phyloP scores from a whole-genome alignment of 1,140 invertebrate species.

The Protaetia brevitarsis region DNA sequence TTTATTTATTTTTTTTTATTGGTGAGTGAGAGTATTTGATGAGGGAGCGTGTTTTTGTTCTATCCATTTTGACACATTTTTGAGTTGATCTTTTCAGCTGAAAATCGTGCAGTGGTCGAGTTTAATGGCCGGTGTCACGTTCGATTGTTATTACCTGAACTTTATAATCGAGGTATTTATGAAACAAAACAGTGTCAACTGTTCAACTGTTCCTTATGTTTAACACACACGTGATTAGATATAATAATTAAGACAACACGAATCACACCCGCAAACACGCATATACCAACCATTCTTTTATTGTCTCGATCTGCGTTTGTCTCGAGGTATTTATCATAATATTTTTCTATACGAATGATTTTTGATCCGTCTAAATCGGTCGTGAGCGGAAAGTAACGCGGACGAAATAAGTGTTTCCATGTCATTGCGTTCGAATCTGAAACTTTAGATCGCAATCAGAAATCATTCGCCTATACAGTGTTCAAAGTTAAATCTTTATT shows the following conservation, averaged over 20 bases:
- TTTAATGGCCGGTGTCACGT: constrained; percentile 27
- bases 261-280: constrained; percentile 3
- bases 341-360: constrained; percentile 4
- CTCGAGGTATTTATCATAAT: constrained; percentile 33
- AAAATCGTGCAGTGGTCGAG: constrained; percentile 28
- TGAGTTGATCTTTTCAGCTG: constrained; percentile 29
- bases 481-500: no score
- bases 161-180: constrained; percentile 37
- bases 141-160: constrained; percentile 25
- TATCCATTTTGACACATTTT: constrained; percentile 19
- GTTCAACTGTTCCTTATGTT: constrained; percentile 18
- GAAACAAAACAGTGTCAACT: constrained; percentile 16
- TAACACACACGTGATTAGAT: constrained; percentile 25
- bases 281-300: constrained; percentile 21
- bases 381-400: no score
- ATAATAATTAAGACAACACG: not conserved
- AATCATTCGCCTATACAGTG: not conserved
- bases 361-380: no score
- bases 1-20: no score
- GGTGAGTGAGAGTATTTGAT: no score
- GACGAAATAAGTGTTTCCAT: no score
- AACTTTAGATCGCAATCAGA: not conserved
- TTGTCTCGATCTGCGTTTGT: constrained; percentile 27
- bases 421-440: not conserved
- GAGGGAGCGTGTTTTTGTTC: constrained; percentile 21